Conservation (phyloP, 2,113 vertebrate genomes). For the Cygnus atratus region DNA sequence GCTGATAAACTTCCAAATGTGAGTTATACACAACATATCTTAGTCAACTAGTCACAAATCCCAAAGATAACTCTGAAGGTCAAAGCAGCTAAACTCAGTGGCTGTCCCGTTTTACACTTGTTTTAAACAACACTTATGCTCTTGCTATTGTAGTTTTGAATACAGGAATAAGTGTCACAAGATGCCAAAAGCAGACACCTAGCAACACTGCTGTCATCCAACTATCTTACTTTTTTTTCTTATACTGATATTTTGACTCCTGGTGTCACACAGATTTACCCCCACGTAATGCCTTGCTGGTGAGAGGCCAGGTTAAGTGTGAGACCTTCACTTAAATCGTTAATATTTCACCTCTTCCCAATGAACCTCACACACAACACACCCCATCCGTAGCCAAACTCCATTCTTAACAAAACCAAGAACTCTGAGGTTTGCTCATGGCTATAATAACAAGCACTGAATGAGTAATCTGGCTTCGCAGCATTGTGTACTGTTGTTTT, state of each 20-base stretch:
- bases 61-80: slow-evolving; percentile 20
- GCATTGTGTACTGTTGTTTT: neutral
- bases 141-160: neutral
- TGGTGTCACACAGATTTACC: neutral
- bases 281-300: neutral
- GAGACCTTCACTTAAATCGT: neutral
- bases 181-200: neutral
- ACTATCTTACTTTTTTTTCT: neutral
- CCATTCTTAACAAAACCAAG: neutral
- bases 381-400: neutral
- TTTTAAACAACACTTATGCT: neutral
- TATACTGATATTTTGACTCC: neutral
- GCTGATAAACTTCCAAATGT: slow-evolving; percentile 23
- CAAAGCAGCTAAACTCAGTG: slow-evolving; percentile 15
- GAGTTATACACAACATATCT: neutral
- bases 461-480: neutral
- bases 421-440: neutral
- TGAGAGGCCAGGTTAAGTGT: neutral
- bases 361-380: neutral
- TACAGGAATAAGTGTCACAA: neutral
- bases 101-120: neutral
- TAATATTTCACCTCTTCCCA: neutral
- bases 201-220: neutral
- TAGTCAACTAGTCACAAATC: slow-evolving; percentile 11
- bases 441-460: neutral